Evolutionary conservation across 1,140 invertebrate species (phyloP).

Genomic region (Meloidogyne exigua): DNA sequence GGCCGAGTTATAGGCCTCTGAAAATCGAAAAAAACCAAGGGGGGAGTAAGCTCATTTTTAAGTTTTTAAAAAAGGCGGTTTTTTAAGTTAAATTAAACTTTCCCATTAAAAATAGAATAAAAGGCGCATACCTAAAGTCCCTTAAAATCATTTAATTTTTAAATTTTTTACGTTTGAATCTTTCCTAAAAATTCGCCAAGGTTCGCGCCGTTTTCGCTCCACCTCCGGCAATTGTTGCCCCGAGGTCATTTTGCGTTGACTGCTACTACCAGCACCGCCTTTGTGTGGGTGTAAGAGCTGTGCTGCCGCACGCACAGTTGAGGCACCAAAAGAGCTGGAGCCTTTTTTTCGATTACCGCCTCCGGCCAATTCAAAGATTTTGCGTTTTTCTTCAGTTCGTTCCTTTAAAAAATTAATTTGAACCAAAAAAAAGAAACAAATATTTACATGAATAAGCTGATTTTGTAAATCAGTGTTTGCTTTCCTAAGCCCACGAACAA

Average conservation of each 20-base stretch:
- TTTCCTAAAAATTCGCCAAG: constrained; percentile 35
- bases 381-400: constrained; percentile 83
- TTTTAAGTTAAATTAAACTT: too few species aligned
- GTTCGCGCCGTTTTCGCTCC: constrained; percentile 45
- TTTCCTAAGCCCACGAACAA: constrained; percentile 82
- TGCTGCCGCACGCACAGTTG: neutral
- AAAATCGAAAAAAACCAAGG: too few species aligned
- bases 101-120: too few species aligned
- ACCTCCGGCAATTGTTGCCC: constrained; percentile 50
- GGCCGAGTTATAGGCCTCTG: too few species aligned
- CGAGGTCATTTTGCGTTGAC: constrained; percentile 27
- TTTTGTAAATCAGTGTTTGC: constrained; percentile 87
- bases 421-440: neutral
- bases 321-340: neutral
- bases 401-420: constrained; percentile 68
- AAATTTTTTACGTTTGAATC: neutral
- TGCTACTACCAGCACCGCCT: neutral
- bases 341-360: constrained; percentile 50
- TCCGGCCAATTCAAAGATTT: constrained; percentile 83
- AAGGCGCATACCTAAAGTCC: too few species aligned
- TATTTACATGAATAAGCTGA: constrained; percentile 66
- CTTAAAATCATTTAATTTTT: too few species aligned
- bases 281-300: constrained; percentile 1
- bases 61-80: too few species aligned
- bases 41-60: too few species aligned